phyloP scores from a whole-genome alignment of 2,888 invertebrate species.

The Eupithecia pulchellata region DNA sequence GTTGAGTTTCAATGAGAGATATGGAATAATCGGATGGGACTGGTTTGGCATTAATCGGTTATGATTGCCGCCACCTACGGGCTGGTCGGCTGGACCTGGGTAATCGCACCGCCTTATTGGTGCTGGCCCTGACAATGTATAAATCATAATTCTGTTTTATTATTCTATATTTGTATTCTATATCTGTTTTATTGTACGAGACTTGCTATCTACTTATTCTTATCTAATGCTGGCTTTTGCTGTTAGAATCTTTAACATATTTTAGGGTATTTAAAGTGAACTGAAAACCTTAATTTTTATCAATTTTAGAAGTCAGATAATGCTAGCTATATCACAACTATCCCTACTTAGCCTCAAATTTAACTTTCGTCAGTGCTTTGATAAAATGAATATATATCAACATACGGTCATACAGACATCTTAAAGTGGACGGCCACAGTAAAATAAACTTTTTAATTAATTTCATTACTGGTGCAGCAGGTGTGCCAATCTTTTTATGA shows the following conservation, averaged over 20 bases:
- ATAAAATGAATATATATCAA: conserved; percentile 11
- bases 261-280: not conserved
- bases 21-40: conserved; percentile 58
- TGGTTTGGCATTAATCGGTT: conserved; percentile 67
- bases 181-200: too few species aligned
- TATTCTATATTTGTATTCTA: too few species aligned
- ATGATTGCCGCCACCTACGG: conserved; percentile 71
- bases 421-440: conserved; percentile 4
- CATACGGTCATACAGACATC: conserved; percentile 9
- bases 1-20: conserved; percentile 65
- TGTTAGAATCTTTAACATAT: not conserved
- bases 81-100: conserved; percentile 38
- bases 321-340: not conserved
- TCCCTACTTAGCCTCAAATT: too few species aligned
- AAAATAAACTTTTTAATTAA: conserved; percentile 11
- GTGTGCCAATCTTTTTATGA: conserved; percentile 25
- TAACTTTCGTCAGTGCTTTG: not conserved
- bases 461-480: conserved; percentile 10
- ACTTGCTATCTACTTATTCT: too few species aligned
- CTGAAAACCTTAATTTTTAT: not conserved
- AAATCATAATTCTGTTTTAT: conserved; percentile 47
- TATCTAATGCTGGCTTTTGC: not conserved
- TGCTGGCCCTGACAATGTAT: conserved; percentile 62
- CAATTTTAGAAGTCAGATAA: not conserved
- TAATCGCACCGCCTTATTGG: conserved; percentile 63